A percentile compares a stretch with the other conserved stretches of the same genome.
Conservation (phyloP, 2,113 vertebrate genomes). For the Pleuronectes platessa region DNA sequence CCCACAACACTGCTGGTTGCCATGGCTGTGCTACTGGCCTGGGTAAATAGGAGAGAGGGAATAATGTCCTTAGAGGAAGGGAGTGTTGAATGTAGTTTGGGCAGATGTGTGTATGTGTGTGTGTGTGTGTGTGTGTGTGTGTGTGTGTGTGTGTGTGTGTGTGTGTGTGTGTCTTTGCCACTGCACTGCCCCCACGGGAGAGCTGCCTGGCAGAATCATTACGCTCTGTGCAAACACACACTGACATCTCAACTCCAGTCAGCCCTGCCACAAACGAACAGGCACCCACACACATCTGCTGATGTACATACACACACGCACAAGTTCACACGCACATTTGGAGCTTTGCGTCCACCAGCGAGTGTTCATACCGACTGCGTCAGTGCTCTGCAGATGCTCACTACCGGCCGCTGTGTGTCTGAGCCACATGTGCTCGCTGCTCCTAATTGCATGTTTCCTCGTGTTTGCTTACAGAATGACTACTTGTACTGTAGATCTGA, state of each 20-base stretch:
- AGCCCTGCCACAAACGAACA: conserved; percentile 37
- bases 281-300: background rate
- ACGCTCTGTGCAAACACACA: conserved; percentile 49
- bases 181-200: conserved; percentile 42
- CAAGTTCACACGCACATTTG: background rate
- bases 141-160: conserved; percentile 2
- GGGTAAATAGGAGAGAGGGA: conserved; percentile 65
- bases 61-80: conserved; percentile 42
- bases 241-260: conserved; percentile 33
- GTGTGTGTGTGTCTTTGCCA: conserved; percentile 18
- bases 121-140: background rate
- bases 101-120: background rate
- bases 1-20: conserved; percentile 75
- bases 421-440: conserved; percentile 40
- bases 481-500: conserved; percentile 39
- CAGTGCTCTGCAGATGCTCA: conserved; percentile 42
- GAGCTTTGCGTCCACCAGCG: conserved; percentile 7
- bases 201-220: conserved; percentile 59
- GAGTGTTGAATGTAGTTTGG: conserved; percentile 27
- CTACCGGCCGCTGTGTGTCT: conserved; percentile 5
- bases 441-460: conserved; percentile 52
- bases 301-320: background rate
- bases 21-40: conserved; percentile 60
- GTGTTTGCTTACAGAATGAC: conserved; percentile 49
- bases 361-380: conserved; percentile 16